Percentiles rank a stretch among this genome's conserved stretches.
Evolutionary conservation across 2,113 vertebrate genomes (phyloP).

Genomic region (Micronisus gabar): DNA sequence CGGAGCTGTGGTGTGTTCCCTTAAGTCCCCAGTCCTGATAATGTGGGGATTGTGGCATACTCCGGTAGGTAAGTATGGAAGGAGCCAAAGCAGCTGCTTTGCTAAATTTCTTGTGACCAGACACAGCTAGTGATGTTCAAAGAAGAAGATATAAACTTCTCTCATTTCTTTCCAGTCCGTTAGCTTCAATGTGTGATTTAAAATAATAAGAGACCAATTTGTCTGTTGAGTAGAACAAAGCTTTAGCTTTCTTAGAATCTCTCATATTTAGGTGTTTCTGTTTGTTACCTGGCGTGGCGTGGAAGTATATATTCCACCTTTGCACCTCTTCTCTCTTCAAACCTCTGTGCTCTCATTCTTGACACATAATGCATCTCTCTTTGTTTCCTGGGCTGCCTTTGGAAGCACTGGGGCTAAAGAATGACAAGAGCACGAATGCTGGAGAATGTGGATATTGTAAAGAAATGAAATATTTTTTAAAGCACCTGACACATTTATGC

Average conservation of each 20-base stretch:
- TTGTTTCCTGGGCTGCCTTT: neutral
- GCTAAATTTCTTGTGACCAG: neutral
- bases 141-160: neutral
- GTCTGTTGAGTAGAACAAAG: neutral
- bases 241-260: neutral
- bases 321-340: neutral
- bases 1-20: neutral
- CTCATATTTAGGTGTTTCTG: neutral
- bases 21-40: neutral
- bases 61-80: neutral
- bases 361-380: neutral
- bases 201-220: neutral
- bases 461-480: neutral
- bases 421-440: rapidly evolving
- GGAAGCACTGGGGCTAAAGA: neutral
- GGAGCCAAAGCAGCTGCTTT: neutral
- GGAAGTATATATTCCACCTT: neutral
- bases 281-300: neutral
- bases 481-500: neutral
- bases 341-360: neutral
- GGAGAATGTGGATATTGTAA: neutral
- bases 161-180: neutral
- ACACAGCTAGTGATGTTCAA: neutral
- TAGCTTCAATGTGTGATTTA: neutral
- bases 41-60: neutral